phyloP scores from a whole-genome alignment of 2,113 vertebrate species.

The Ploceus nigricollis region DNA sequence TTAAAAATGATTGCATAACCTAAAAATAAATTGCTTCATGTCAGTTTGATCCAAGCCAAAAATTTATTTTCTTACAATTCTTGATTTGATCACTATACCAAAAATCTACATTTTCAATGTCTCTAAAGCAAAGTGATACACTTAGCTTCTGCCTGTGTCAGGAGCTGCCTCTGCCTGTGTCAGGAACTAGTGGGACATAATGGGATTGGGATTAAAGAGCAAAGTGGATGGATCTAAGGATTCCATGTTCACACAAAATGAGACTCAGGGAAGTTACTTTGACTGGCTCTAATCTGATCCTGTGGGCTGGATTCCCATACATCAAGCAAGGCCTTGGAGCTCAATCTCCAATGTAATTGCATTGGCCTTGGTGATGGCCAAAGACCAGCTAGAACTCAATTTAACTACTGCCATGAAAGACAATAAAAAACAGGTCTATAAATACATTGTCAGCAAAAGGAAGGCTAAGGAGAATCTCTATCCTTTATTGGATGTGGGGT shows the following conservation, averaged over 20 bases:
- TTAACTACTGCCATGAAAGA: neutral
- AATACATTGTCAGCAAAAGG: neutral
- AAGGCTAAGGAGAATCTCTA: neutral
- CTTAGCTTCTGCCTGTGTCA: neutral
- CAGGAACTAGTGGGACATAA: neutral
- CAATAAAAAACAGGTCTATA: neutral
- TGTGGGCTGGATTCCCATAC: neutral
- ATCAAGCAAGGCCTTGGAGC: fast-evolving
- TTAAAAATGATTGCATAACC: neutral
- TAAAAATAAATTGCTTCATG: neutral
- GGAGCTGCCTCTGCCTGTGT: neutral
- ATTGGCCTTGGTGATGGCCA: neutral
- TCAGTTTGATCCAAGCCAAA: neutral
- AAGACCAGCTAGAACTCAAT: neutral
- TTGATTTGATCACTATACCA: neutral
- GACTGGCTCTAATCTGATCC: neutral
- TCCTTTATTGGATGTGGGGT: neutral
- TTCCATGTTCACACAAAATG: neutral
- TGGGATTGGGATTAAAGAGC: neutral
- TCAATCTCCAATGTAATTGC: neutral
- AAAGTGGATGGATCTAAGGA: neutral
- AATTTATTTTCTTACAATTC: neutral
- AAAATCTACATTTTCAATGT: neutral
- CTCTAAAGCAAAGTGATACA: neutral
- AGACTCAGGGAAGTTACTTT: neutral